phyloP scores from a whole-genome alignment of 2,113 vertebrate species.

The Heterotilapia buettikoferi region DNA sequence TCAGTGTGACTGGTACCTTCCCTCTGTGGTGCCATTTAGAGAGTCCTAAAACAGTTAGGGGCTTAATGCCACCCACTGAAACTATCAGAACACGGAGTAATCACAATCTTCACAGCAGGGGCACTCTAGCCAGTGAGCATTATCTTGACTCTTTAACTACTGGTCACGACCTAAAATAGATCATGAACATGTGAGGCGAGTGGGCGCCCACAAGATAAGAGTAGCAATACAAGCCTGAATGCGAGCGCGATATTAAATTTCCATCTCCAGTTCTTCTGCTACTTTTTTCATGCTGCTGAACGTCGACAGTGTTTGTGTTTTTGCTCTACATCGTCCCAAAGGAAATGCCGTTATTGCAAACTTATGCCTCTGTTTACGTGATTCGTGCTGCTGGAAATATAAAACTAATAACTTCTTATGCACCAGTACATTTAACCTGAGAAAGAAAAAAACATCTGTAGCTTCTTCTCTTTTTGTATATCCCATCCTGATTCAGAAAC shows the following conservation, averaged over 20 bases:
- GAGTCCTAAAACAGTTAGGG: constrained; percentile 10
- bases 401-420: background rate
- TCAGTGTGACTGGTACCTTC: background rate
- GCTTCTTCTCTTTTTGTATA: background rate
- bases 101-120: background rate
- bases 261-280: background rate
- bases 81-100: background rate
- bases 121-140: background rate
- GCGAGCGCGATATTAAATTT: background rate
- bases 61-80: constrained; percentile 1
- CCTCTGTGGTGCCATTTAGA: constrained; percentile 13
- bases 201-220: background rate
- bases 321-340: background rate
- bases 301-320: background rate
- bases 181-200: background rate
- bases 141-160: constrained; percentile 1
- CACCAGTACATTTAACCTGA: background rate
- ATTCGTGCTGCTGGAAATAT: background rate
- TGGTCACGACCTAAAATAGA: constrained; percentile 14
- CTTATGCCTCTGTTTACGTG: background rate
- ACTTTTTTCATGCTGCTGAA: background rate
- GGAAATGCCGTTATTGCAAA: background rate
- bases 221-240: constrained; percentile 6
- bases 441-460: background rate
- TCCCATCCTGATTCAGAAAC: background rate